These are phyloP conservation scores for Blastobasis adustella DNA, from an alignment of 2,888 invertebrate species.

Conservation along the genomic window DNA sequence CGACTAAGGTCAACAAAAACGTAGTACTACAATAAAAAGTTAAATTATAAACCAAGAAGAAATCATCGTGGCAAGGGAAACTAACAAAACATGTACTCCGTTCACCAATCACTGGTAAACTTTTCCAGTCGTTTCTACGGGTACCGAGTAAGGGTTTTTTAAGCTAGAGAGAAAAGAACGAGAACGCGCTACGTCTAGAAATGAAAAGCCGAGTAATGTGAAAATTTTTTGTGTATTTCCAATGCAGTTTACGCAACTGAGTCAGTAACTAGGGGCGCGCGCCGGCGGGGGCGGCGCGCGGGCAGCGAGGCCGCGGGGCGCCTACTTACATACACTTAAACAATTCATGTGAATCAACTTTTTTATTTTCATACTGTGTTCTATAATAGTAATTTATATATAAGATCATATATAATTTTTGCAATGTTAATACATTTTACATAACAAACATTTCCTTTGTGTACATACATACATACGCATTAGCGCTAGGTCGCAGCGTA, in stretches of 20 bases:
- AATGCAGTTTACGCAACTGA: slow-evolving; percentile 53
- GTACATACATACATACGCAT: slow-evolving; percentile 63
- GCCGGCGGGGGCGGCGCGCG: neutral
- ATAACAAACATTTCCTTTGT: slow-evolving; percentile 72
- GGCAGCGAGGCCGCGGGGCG: slow-evolving; percentile 21
- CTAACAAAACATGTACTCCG: too few relatives aligned
- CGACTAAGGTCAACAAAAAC: too few relatives aligned
- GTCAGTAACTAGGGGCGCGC: slow-evolving; percentile 21
- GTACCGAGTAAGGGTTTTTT: too few relatives aligned
- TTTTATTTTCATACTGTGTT: slow-evolving; percentile 73
- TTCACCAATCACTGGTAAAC: too few relatives aligned
- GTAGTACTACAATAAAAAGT: too few relatives aligned
- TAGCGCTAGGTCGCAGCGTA: slow-evolving; percentile 39
- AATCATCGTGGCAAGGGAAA: too few relatives aligned
- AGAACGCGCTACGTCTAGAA: slow-evolving; percentile 20
- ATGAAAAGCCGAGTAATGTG: slow-evolving; percentile 64
- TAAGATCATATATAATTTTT: slow-evolving; percentile 74
- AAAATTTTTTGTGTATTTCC: slow-evolving; percentile 65
- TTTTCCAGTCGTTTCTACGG: too few relatives aligned
- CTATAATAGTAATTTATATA: slow-evolving; percentile 74
- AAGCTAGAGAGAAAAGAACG: too few relatives aligned
- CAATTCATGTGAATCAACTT: slow-evolving; percentile 71
- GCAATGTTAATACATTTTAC: slow-evolving; percentile 75
- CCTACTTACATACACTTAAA: slow-evolving; percentile 57
- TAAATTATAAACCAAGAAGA: too few relatives aligned